Conservation (phyloP, 2,113 vertebrate species). For the Ahaetulla prasina region DNA sequence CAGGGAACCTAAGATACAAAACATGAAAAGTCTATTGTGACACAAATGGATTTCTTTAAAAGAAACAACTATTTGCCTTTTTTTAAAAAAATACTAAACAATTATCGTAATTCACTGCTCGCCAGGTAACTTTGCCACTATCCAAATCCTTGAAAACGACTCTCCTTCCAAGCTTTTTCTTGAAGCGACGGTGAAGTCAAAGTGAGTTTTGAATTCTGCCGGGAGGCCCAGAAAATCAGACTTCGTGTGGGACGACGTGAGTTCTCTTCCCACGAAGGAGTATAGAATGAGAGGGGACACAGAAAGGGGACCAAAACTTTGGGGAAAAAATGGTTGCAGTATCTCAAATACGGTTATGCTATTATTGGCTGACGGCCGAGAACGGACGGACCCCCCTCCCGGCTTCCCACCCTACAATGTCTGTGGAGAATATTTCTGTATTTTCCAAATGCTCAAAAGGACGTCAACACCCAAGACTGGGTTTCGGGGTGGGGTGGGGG, state of each 20-base stretch:
- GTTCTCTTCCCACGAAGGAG: background rate
- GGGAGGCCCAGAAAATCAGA: background rate
- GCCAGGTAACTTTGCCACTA: background rate
- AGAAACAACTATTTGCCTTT: background rate
- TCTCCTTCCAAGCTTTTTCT: background rate
- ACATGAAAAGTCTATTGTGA: background rate
- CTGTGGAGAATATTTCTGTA: background rate
- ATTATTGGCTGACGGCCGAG: background rate
- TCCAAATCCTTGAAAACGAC: background rate
- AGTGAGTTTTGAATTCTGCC: background rate
- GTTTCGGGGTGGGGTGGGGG: no score
- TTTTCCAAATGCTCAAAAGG: background rate
- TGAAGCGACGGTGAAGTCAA: background rate
- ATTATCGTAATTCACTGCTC: background rate
- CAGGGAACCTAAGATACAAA: background rate
- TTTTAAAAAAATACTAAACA: background rate
- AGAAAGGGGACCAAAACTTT: background rate
- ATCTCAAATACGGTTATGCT: background rate
- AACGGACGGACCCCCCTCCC: background rate
- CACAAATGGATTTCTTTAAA: background rate
- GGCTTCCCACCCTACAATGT: background rate
- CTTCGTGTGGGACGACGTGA: background rate
- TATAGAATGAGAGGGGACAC: background rate
- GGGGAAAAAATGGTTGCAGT: background rate
- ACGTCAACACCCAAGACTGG: background rate